A percentile compares a stretch with the other conserved stretches of the same genome.
Conservation (phyloP, 2,113 vertebrate species). For the Dissostichus mawsoni region DNA sequence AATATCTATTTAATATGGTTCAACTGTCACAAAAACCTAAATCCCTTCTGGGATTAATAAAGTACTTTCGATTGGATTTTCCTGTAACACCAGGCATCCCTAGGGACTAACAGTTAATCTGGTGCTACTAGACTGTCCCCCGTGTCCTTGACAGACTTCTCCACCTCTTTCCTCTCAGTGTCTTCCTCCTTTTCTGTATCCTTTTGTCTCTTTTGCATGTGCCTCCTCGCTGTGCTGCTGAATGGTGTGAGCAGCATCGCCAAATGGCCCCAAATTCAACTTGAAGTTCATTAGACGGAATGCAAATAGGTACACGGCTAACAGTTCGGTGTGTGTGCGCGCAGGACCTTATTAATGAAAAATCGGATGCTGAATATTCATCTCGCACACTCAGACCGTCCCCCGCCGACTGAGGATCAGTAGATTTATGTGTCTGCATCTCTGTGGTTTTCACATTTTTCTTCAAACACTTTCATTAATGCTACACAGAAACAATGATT, state of each 20-base stretch:
- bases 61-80: slow-evolving; percentile 8
- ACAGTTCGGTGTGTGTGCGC: slow-evolving; percentile 18
- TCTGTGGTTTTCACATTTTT: not conserved
- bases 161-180: not conserved
- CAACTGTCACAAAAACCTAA: too few species aligned
- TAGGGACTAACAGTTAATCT: not conserved
- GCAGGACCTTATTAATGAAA: slow-evolving; percentile 26
- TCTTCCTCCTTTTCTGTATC: not conserved
- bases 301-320: slow-evolving; percentile 25
- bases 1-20: too few species aligned
- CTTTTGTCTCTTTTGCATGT: not conserved
- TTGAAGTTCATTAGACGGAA: slow-evolving; percentile 37
- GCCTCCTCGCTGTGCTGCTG: not conserved
- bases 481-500: slow-evolving; percentile 15
- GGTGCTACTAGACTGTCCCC: not conserved
- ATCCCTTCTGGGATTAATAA: too few species aligned
- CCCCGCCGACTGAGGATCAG: slow-evolving; percentile 33
- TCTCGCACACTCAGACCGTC: slow-evolving; percentile 11
- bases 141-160: not conserved
- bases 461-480: not conserved
- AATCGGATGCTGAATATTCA: slow-evolving; percentile 46
- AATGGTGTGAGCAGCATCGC: not conserved
- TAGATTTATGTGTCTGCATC: slow-evolving; percentile 17
- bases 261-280: slow-evolving; percentile 19
- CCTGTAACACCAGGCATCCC: slow-evolving; percentile 2